Evolutionary conservation across 2,113 vertebrate genomes (phyloP).

Genomic region (Aspiorhynchus laticeps): DNA sequence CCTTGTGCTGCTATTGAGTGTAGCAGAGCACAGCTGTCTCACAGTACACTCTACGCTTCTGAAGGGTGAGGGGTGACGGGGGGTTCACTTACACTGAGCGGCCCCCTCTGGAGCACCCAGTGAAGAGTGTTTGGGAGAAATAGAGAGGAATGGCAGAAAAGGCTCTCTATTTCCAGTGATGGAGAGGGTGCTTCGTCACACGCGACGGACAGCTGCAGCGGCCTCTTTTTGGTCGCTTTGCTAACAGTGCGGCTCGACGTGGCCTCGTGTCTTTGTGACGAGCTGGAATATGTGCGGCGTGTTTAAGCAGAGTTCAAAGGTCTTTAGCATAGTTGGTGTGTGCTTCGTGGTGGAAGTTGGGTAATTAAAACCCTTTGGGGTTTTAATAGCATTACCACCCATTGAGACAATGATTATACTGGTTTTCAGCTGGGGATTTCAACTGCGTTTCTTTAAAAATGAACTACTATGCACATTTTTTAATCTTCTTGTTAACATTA

Average conservation of each 20-base stretch:
- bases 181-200: constrained; percentile 55
- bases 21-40: constrained; percentile 44
- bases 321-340: neutral
- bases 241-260: neutral
- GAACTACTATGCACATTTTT: neutral
- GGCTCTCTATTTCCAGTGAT: constrained; percentile 44
- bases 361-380: neutral
- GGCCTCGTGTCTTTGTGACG: constrained; percentile 6
- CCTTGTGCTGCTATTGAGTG: constrained; percentile 29
- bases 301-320: constrained; percentile 5
- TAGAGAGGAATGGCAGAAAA: constrained; percentile 45
- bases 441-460: neutral
- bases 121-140: constrained; percentile 24
- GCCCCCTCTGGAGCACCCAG: constrained; percentile 40
- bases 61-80: constrained; percentile 36
- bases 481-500: neutral
- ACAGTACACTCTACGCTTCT: constrained; percentile 22
- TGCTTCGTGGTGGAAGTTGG: neutral
- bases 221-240: neutral
- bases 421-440: neutral
- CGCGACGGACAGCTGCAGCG: constrained; percentile 46
- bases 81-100: constrained; percentile 47
- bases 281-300: neutral
- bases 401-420: neutral
- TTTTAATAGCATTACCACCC: constrained; percentile 7